These are phyloP conservation scores for Shinisaurus crocodilurus DNA, from an alignment of 2,113 vertebrate genomes.

Conservation along the genomic window DNA sequence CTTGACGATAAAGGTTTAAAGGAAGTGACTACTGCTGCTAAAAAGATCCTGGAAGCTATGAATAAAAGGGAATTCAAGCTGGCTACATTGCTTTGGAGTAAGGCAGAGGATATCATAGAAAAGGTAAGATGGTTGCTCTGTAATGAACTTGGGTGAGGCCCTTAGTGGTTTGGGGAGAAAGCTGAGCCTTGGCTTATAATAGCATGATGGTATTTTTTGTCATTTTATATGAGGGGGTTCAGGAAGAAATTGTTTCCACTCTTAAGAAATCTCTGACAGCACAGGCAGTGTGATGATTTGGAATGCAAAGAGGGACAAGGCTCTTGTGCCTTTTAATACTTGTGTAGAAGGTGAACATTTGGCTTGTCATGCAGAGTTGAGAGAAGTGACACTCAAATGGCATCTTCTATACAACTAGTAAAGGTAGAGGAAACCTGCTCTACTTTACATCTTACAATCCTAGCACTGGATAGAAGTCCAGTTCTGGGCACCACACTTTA, in stretches of 20 bases:
- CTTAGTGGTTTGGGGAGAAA: neutral
- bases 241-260: neutral
- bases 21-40: slow-evolving; percentile 83
- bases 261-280: neutral
- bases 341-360: neutral
- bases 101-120: slow-evolving; percentile 85
- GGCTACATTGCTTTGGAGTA: slow-evolving; percentile 89
- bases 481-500: no score
- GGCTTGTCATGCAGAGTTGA: no score
- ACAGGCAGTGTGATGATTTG: neutral
- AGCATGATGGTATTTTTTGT: neutral
- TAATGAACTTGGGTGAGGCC: neutral
- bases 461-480: neutral
- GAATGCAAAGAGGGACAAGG: neutral
- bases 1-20: slow-evolving; percentile 89
- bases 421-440: neutral
- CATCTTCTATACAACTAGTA: neutral
- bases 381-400: neutral
- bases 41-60: slow-evolving; percentile 83
- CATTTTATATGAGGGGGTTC: neutral
- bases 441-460: neutral
- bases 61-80: slow-evolving; percentile 77
- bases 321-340: neutral
- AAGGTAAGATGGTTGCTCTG: slow-evolving; percentile 73
- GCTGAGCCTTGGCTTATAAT: neutral